Percentiles rank a stretch among this genome's conserved stretches.
These are phyloP conservation scores for Bucco capensis DNA, from an alignment of 2,113 vertebrate genomes.

Conservation along the genomic window DNA sequence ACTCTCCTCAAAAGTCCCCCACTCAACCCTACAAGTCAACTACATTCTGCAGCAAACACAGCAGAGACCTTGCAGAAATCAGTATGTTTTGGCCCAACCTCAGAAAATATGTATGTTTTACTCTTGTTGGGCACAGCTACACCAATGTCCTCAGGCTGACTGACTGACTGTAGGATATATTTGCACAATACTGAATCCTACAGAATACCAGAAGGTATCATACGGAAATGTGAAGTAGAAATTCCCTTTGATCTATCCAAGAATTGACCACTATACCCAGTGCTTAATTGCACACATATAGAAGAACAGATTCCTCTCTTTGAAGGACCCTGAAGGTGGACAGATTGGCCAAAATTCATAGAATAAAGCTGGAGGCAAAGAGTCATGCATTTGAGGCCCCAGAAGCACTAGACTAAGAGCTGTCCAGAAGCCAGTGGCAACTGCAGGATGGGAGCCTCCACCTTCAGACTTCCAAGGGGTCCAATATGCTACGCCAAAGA, in stretches of 20 bases:
- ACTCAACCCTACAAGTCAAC: background rate
- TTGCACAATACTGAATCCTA: background rate
- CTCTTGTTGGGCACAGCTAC: background rate
- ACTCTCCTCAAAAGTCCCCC: background rate
- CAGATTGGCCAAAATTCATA: background rate
- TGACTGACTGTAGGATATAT: background rate
- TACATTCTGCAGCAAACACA: background rate
- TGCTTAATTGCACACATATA: background rate
- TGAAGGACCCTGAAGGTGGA: background rate
- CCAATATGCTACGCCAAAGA: background rate
- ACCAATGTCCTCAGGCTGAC: background rate
- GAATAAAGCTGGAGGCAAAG: background rate
- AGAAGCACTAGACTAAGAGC: background rate
- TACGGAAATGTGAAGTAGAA: background rate
- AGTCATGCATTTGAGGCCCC: background rate
- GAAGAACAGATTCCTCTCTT: background rate
- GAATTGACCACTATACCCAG: background rate
- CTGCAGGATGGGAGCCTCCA: background rate
- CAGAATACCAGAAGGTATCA: background rate
- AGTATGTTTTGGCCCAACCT: background rate
- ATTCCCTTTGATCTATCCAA: background rate
- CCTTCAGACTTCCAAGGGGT: background rate
- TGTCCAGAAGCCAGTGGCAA: background rate
- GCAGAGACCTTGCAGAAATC: background rate
- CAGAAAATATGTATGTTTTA: background rate